Conservation (phyloP, 2,113 vertebrate genomes). For the Mugil cephalus region DNA sequence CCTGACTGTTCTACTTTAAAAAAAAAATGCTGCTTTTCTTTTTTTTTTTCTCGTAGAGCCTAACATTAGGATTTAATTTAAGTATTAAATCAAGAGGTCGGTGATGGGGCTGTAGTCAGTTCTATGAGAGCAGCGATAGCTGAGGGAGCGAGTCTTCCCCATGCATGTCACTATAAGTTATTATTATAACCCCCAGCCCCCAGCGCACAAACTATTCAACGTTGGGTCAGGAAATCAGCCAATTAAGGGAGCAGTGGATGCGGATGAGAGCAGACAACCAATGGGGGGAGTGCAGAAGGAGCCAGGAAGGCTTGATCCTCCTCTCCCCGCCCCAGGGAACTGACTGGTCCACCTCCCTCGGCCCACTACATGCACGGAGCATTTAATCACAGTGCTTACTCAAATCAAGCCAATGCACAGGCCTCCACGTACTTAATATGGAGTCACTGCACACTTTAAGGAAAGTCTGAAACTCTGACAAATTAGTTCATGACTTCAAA, state of each 20-base stretch:
- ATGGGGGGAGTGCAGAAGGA: conserved; percentile 68
- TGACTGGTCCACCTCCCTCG: conserved; percentile 69
- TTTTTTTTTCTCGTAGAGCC: neutral
- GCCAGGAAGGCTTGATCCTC: conserved; percentile 60
- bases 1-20: neutral
- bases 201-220: conserved; percentile 58
- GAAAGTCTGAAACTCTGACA: conserved; percentile 10
- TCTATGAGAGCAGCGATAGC: conserved; percentile 29
- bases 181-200: conserved; percentile 65
- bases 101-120: conserved; percentile 22
- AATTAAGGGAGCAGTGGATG: conserved; percentile 63
- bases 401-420: conserved; percentile 52
- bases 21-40: too few species aligned
- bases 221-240: conserved; percentile 64
- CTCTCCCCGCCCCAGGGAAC: conserved; percentile 57
- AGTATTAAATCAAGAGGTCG: conserved; percentile 50
- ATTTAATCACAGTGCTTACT: conserved; percentile 66
- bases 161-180: conserved; percentile 72
- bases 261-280: conserved; percentile 72
- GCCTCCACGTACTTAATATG: conserved; percentile 18
- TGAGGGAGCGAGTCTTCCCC: conserved; percentile 56
- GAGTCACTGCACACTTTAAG: conserved; percentile 5
- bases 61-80: conserved; percentile 42
- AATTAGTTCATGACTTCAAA: conserved; percentile 21
- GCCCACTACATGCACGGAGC: conserved; percentile 42